phyloP scores from a whole-genome alignment of 2,113 vertebrate species.

The Myxocyprinus asiaticus region DNA sequence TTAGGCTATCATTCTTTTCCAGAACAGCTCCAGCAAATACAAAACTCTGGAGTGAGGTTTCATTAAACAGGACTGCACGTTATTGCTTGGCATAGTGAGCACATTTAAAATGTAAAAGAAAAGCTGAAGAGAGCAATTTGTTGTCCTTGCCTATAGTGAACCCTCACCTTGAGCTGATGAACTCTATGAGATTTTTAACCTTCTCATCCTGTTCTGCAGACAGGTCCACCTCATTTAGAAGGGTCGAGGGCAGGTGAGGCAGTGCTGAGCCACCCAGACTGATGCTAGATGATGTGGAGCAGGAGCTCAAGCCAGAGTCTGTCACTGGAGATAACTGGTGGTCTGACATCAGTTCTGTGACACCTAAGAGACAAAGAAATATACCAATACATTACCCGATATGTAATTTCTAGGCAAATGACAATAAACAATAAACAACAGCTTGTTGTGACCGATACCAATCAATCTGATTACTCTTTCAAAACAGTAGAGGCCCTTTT shows the following conservation, averaged over 20 bases:
- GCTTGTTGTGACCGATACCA: no score
- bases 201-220: constrained; percentile 93
- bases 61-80: no score
- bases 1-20: no score
- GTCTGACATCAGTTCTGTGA: constrained; percentile 87
- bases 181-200: constrained; percentile 95
- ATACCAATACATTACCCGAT: neutral
- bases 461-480: no score
- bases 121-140: no score
- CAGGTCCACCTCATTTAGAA: constrained; percentile 89
- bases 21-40: no score
- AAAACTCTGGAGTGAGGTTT: no score
- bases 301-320: constrained; percentile 96
- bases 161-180: constrained; percentile 95
- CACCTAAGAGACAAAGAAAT: constrained; percentile 68
- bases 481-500: no score
- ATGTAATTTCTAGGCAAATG: no score
- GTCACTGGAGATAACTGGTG: constrained; percentile 98
- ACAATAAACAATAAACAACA: no score
- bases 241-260: constrained; percentile 86
- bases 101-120: no score
- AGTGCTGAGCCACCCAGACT: constrained; percentile 86
- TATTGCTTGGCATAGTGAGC: no score
- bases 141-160: neutral
- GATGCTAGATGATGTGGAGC: constrained; percentile 98